Conservation (phyloP, 23 tunicate species). For the Oikopleura vanhoeffeni region DNA sequence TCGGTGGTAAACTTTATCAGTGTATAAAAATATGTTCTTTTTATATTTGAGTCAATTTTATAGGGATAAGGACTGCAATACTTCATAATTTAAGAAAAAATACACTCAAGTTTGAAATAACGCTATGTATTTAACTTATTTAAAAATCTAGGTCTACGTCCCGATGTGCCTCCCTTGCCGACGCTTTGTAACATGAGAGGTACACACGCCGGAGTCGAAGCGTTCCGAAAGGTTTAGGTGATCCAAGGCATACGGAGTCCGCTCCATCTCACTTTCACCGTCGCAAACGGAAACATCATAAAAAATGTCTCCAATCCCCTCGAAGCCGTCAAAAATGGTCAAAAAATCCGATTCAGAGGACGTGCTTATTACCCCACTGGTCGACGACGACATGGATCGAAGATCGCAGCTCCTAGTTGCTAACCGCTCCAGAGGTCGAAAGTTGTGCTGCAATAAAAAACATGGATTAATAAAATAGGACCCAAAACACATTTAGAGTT, state of each 20-base stretch:
- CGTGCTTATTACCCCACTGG: slow-evolving; percentile 44
- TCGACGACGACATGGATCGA: slow-evolving; percentile 78
- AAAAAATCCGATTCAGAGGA: slow-evolving; percentile 49
- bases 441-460: no score
- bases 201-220: slow-evolving; percentile 52
- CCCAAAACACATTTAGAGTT: not conserved
- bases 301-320: slow-evolving; percentile 58
- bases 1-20: no score
- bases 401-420: slow-evolving; percentile 59
- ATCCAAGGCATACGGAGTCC: slow-evolving; percentile 62
- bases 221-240: slow-evolving; percentile 68
- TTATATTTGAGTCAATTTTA: no score
- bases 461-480: no score
- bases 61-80: no score
- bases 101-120: no score
- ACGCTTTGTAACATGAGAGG: slow-evolving; percentile 66
- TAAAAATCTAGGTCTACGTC: slow-evolving; percentile 32
- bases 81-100: no score
- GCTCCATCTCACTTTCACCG: slow-evolving; percentile 60
- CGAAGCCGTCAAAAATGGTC: slow-evolving; percentile 44
- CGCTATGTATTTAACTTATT: no score
- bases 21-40: no score
- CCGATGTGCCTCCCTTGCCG: slow-evolving; percentile 61
- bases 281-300: slow-evolving; percentile 38
- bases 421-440: not conserved